Percentiles rank a stretch among this genome's conserved stretches.
Evolutionary conservation across 2,888 invertebrate species (phyloP).

Genomic region (Drosophila borealis): DNA sequence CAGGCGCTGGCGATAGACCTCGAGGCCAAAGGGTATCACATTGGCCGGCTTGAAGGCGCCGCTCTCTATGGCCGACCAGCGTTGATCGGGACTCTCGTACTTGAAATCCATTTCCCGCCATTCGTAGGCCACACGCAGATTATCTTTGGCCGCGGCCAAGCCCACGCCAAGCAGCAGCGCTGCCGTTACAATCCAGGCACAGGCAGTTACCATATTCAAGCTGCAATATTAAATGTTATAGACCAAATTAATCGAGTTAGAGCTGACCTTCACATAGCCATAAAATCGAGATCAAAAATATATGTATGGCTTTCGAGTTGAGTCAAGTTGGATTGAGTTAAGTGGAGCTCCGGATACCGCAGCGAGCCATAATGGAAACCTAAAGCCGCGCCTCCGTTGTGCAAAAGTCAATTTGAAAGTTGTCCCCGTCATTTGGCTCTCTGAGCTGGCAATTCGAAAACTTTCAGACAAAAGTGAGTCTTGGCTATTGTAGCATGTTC

Average conservation of each 20-base stretch:
- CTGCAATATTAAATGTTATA: conserved; percentile 28
- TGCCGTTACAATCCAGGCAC: conserved; percentile 37
- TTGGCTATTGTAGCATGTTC: conserved; percentile 2
- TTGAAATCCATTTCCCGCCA: conserved; percentile 91
- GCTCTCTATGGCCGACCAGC: conserved; percentile 87
- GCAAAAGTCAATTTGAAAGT: conserved; percentile 64
- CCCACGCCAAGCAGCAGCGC: conserved; percentile 51
- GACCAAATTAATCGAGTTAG: conserved; percentile 11
- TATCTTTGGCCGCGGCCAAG: conserved; percentile 86
- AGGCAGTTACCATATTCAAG: conserved; percentile 38
- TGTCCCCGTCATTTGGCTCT: conserved; percentile 25
- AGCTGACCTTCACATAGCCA: conserved; percentile 56
- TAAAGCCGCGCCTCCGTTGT: conserved; percentile 22
- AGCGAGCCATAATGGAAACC: conserved; percentile 5
- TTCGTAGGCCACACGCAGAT: conserved; percentile 89
- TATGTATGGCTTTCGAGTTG: conserved; percentile 36
- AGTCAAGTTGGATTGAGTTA: conserved; percentile 27
- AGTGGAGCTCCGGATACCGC: conserved; percentile 12
- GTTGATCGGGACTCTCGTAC: conserved; percentile 86
- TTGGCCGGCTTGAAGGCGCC: conserved; percentile 89
- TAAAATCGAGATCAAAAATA: conserved; percentile 29
- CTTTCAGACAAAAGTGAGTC: conserved; percentile 21
- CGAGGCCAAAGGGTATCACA: conserved; percentile 91
- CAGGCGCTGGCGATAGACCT: conserved; percentile 88
- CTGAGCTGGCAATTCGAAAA: conserved; percentile 17